Evolutionary conservation across 2,113 vertebrate species (phyloP), one percentile per base, ranked within the genome.

Genomic region (Vulpes vulpes): DNA sequence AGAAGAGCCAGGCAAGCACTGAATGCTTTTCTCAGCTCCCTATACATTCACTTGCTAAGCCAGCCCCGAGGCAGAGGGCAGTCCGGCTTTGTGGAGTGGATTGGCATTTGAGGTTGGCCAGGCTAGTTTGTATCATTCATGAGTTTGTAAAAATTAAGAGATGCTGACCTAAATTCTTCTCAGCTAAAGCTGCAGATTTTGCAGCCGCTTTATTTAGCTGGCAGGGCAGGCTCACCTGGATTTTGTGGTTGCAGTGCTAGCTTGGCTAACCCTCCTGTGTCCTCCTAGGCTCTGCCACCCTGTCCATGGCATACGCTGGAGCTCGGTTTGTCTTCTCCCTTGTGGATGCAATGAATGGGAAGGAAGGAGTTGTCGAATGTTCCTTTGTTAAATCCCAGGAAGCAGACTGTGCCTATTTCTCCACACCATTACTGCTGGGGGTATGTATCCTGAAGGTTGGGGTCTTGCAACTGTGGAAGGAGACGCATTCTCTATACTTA

Each of bases 271-370:
- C 64, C 20, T 2, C 11, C 53, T 22, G 71, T 71, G 59, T 69
- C 88, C 51, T 89, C 85, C 6, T 97, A 99, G 99, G 99, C 32
- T 99, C 99, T 88, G 99, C 99, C 35, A 99, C 99, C 5, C 98
- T 99, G 79, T 99, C 99, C 1, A 99, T 99, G 99, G 99, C 99
- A 0, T 99, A 99, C 0, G 99, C 99, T 0, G 99, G 99, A 0
- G 99, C 99, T 93, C 99, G 99, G 0, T 99, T 99, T 96, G 99
- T 99, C 84, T 99, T 99, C 98, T 99, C 99, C 2, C 98, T 99
- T 49, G 85, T 99, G 98, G 99, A 99, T 1, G 99, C 99, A 11
- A 99, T 99, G 99, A 99, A 99, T 0, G 99, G 99, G 1, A 99
- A 99, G 98, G 99, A 99, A 80, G 99, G 99, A 0, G 99, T 99